Base-by-base conservation (phyloP, 2,888 invertebrate species). In the Cacoxenus indagator region DNA sequence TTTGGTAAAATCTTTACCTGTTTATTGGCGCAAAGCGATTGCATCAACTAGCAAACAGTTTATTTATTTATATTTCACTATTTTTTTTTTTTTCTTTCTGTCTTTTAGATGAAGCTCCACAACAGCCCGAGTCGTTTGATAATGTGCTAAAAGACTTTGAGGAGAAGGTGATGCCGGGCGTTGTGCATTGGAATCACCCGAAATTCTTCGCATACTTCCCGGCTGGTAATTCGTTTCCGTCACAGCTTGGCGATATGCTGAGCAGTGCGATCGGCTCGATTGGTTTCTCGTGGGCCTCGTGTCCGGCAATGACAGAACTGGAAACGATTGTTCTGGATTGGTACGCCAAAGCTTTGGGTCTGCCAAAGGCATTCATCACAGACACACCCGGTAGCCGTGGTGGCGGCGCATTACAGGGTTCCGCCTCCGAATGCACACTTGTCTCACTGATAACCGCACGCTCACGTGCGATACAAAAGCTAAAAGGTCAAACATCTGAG, bases 121-220 rank as follows among this genome's bases (percentile, higher is more conserved):
- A 91, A 64, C 89, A 93, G 57, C 91, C 93, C 0, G 95, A 96
- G 85, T 85, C 91, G 57, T 96, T 95, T 92, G 91, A 92, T 67
- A 87, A 90, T 70, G 94, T 96, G 73, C 92, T 96, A 90, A 89
- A 89, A 55, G 95, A 96, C 84, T 92, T 95, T 22, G 94, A 95
- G 79, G 89, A 90, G 26, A 93, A 93, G 84, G 94, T 95, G 65
- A 93, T 95, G 93, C 93, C 93, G 0, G 94, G 95, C 68, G 92
- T 94, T 67, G 95, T 96, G 0, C 95, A 97, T 84, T 97, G 97
- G 96, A 96, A 96, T 87, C 96, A 96, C 90, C 96, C 96, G 0
- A 90, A 94, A 74, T 97, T 97, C 87, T 96, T 96, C 86, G 97
- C 97, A 8, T 97, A 97, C 87, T 97, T 97, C 86, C 97, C 97